Conservation (phyloP, 2,888 invertebrate species). For the Lomographa bimaculata region DNA sequence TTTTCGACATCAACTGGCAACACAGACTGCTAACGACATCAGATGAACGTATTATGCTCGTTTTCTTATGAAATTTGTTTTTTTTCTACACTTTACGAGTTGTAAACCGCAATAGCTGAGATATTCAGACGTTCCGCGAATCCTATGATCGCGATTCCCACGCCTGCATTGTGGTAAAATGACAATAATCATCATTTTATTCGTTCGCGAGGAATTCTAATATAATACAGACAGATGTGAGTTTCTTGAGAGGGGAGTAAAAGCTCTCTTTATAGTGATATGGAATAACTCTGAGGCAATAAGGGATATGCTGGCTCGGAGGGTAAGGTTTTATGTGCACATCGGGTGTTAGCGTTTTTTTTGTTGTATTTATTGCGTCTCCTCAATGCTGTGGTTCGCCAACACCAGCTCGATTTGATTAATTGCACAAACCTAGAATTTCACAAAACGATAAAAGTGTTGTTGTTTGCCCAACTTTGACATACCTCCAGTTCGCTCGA, state of each 20-base stretch:
- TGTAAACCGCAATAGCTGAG: slow-evolving; percentile 23
- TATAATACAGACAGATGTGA: slow-evolving; percentile 19
- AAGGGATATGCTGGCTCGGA: too few species aligned
- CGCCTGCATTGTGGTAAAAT: slow-evolving; percentile 29
- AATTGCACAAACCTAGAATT: too few species aligned
- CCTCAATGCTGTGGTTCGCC: too few species aligned
- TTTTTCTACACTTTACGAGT: slow-evolving; percentile 16
- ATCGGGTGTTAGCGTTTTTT: background rate
- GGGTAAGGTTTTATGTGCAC: too few species aligned
- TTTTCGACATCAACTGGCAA: background rate
- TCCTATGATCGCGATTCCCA: slow-evolving; percentile 29
- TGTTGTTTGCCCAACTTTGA: too few species aligned
- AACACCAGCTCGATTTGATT: too few species aligned
- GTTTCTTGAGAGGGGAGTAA: slow-evolving; percentile 6
- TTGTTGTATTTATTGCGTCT: too few species aligned
- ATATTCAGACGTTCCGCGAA: slow-evolving; percentile 28
- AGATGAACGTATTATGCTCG: background rate
- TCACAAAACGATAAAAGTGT: too few species aligned
- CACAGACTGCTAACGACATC: background rate
- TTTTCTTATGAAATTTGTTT: slow-evolving; percentile 5
- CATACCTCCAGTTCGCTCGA: too few species aligned
- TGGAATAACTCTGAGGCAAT: background rate
- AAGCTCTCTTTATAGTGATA: slow-evolving; percentile 6
- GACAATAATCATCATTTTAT: slow-evolving; percentile 32
- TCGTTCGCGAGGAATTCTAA: slow-evolving; percentile 24